Percentiles rank a stretch among this genome's conserved stretches.
Evolutionary conservation across 2,113 vertebrate species (phyloP).

Genomic region (Oncorhynchus nerka): DNA sequence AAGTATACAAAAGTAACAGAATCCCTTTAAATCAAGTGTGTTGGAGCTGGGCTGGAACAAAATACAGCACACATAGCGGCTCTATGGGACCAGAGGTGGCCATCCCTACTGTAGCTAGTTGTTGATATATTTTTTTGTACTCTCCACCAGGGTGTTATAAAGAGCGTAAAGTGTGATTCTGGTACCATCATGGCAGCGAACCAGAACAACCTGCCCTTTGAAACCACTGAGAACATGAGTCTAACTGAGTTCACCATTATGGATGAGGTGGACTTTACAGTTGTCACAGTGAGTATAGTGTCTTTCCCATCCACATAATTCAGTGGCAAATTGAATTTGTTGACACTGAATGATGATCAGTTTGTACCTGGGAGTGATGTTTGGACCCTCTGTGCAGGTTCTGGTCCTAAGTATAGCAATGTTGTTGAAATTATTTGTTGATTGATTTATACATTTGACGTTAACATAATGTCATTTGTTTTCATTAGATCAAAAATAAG

Average conservation of each 20-base stretch:
- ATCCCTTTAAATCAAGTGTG: neutral
- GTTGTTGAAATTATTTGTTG: neutral
- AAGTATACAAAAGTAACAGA: no score
- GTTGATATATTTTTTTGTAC: neutral
- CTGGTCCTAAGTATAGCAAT: neutral
- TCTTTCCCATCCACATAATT: neutral
- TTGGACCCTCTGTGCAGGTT: no score
- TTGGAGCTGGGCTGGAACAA: neutral
- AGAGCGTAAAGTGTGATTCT: conserved; percentile 78
- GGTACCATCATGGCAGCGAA: conserved; percentile 85
- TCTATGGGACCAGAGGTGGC: neutral
- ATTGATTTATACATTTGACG: no score
- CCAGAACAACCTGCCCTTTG: conserved; percentile 83
- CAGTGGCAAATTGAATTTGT: no score
- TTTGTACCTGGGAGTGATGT: neutral
- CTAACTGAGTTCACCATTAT: conserved; percentile 86
- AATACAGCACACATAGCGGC: neutral
- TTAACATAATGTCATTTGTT: neutral
- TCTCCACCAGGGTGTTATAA: conserved; percentile 82
- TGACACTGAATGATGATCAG: neutral
- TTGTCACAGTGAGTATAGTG: conserved; percentile 74
- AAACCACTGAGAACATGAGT: conserved; percentile 86
- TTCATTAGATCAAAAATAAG: conserved; percentile 42
- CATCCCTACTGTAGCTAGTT: neutral
- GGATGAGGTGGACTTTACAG: conserved; percentile 93